A percentile compares a stretch with the other conserved stretches of the same genome.
phyloP scores from a whole-genome alignment of 2,888 invertebrate genomes.

The Matsumyia berberina region DNA sequence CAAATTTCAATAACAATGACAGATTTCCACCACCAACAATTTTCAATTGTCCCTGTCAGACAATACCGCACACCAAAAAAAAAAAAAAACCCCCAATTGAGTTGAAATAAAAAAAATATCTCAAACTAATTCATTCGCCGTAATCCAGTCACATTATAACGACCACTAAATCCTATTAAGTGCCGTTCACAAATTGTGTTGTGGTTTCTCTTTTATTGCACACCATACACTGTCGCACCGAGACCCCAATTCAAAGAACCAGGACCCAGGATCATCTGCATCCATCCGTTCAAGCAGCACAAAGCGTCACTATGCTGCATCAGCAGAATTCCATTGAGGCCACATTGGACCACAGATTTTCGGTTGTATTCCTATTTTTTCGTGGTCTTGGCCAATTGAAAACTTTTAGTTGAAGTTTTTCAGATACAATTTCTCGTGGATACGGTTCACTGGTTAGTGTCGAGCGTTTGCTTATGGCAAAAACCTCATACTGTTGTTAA shows the following conservation, averaged over 20 bases:
- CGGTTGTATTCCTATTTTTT: slow-evolving; percentile 31
- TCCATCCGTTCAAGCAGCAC: slow-evolving; percentile 6
- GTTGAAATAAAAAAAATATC: neutral
- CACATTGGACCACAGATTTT: slow-evolving; percentile 47
- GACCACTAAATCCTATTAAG: slow-evolving; percentile 50
- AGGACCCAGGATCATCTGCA: slow-evolving; percentile 16
- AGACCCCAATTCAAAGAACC: too few species aligned
- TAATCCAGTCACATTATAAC: slow-evolving; percentile 31
- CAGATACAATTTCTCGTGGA: slow-evolving; percentile 4
- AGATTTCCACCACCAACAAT: neutral
- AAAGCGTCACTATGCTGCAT: slow-evolving; percentile 15
- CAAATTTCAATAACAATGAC: too few species aligned
- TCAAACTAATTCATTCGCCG: slow-evolving; percentile 7
- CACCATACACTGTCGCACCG: neutral
- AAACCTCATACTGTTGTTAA: slow-evolving; percentile 9
- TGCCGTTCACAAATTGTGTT: slow-evolving; percentile 45
- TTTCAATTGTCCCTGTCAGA: neutral
- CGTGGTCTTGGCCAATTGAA: slow-evolving; percentile 23
- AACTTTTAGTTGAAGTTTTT: slow-evolving; percentile 21
- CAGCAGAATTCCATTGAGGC: slow-evolving; percentile 13
- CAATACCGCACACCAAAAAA: too few species aligned
- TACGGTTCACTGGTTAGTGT: slow-evolving; percentile 18
- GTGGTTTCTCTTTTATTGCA: slow-evolving; percentile 46
- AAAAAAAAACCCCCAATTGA: neutral
- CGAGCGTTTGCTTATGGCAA: neutral